These are phyloP conservation scores for Orthosia incerta DNA, from an alignment of 2,888 invertebrate genomes.

Conservation along the genomic window DNA sequence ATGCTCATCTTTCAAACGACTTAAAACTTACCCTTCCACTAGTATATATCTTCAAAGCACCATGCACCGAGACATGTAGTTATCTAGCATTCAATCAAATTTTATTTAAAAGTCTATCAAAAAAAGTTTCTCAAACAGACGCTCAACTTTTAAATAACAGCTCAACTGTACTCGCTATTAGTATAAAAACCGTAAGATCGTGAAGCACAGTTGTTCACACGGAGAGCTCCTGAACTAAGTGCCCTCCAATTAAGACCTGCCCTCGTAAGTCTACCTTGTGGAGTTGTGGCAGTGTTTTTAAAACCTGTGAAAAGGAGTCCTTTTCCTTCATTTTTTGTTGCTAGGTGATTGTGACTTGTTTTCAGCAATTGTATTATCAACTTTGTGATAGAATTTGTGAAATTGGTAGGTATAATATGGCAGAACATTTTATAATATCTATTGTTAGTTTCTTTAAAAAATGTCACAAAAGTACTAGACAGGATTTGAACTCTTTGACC, in stretches of 20 bases:
- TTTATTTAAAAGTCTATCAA: neutral
- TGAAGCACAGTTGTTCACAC: constrained; percentile 71
- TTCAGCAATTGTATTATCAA: neutral
- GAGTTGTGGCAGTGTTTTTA: constrained; percentile 69
- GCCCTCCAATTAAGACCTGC: constrained; percentile 86
- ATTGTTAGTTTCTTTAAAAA: no score
- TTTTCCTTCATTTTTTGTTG: constrained; percentile 22
- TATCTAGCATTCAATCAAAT: constrained; percentile 15
- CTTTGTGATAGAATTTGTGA: no score
- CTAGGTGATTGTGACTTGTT: constrained; percentile 2
- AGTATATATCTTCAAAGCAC: neutral
- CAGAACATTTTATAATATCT: no score
- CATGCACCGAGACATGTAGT: neutral
- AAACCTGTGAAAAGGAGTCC: constrained; percentile 40
- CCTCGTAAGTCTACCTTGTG: constrained; percentile 66
- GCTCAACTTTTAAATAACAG: constrained; percentile 38
- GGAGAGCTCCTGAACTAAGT: constrained; percentile 80
- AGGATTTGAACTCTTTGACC: no score
- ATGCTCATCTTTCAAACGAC: neutral
- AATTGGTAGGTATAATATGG: no score
- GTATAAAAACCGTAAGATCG: constrained; percentile 62
- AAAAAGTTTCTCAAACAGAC: constrained; percentile 20
- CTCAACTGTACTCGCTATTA: constrained; percentile 59
- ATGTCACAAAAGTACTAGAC: no score
- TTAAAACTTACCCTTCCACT: neutral